phyloP scores from a whole-genome alignment of 2,797 vertebrate genomes.

The Eurystomus glaucurus region DNA sequence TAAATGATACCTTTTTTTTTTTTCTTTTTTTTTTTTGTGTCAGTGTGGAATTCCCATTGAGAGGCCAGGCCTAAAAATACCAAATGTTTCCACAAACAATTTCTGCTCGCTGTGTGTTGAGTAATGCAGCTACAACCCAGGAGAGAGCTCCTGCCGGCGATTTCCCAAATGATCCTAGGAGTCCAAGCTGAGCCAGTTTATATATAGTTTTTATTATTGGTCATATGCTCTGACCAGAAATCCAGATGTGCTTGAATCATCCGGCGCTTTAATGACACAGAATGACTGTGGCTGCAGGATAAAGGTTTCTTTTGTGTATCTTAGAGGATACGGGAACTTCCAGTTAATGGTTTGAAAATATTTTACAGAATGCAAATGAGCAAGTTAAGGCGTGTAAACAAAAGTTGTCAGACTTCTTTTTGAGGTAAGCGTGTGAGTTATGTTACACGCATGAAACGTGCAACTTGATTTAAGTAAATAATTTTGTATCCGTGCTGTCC shows the following conservation, averaged over 20 bases:
- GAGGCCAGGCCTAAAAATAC: conserved; percentile 57
- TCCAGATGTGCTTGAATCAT: conserved; percentile 42
- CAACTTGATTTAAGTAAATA: not conserved
- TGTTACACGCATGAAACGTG: not conserved
- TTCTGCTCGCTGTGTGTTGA: not conserved
- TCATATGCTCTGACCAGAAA: conserved; percentile 28
- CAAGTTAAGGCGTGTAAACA: conserved; percentile 20
- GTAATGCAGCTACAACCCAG: conserved; percentile 16
- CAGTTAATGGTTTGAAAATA: conserved; percentile 4
- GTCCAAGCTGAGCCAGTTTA: conserved; percentile 1
- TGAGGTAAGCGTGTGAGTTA: not conserved
- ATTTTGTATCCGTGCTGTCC: not conserved
- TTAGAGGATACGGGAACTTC: not conserved
- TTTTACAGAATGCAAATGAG: conserved; percentile 3
- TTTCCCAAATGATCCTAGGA: not conserved
- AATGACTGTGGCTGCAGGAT: not conserved
- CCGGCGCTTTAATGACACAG: not conserved
- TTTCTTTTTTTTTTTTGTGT: not conserved
- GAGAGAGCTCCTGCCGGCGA: not conserved
- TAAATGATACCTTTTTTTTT: conserved; percentile 25
- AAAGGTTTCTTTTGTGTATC: not conserved
- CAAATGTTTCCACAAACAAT: conserved; percentile 64
- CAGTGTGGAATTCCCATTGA: conserved; percentile 51
- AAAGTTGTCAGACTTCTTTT: conserved; percentile 3
- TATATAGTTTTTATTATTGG: conserved; percentile 36